These are phyloP conservation scores for Siniperca chuatsi DNA, from an alignment of 2,113 vertebrate genomes.

Conservation along the genomic window DNA sequence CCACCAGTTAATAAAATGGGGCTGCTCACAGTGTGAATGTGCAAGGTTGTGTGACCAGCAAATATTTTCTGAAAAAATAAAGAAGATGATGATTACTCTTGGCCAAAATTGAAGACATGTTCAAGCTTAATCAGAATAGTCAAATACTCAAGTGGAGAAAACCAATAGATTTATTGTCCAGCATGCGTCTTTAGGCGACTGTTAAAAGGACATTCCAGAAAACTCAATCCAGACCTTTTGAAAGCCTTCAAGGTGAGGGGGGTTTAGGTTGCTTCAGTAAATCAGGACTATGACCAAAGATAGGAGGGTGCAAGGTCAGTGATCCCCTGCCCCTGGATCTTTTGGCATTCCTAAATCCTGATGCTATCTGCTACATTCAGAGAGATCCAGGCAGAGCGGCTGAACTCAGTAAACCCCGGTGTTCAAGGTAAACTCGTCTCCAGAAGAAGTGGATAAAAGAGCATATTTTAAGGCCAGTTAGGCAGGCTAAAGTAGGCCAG, in stretches of 20 bases:
- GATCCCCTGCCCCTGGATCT: constrained; percentile 33
- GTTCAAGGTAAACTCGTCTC: constrained; percentile 17
- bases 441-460: constrained; percentile 49
- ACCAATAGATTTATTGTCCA: constrained; percentile 4
- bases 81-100: not conserved
- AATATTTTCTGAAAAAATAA: not conserved
- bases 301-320: constrained; percentile 60
- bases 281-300: constrained; percentile 54
- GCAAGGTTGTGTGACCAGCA: not conserved
- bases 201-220: constrained; percentile 63
- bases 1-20: not conserved
- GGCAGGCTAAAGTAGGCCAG: constrained; percentile 30
- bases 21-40: not conserved
- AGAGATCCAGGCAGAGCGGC: not conserved
- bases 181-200: not conserved
- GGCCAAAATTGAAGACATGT: not conserved
- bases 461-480: constrained; percentile 35
- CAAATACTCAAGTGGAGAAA: not conserved
- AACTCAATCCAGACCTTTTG: not conserved
- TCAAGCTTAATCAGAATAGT: not conserved
- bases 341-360: constrained; percentile 45
- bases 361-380: constrained; percentile 15
- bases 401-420: constrained; percentile 14
- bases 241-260: constrained; percentile 29
- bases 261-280: constrained; percentile 41